These are phyloP conservation scores for Betta splendens DNA, from an alignment of 2,797 vertebrate genomes.

Conservation along the genomic window DNA sequence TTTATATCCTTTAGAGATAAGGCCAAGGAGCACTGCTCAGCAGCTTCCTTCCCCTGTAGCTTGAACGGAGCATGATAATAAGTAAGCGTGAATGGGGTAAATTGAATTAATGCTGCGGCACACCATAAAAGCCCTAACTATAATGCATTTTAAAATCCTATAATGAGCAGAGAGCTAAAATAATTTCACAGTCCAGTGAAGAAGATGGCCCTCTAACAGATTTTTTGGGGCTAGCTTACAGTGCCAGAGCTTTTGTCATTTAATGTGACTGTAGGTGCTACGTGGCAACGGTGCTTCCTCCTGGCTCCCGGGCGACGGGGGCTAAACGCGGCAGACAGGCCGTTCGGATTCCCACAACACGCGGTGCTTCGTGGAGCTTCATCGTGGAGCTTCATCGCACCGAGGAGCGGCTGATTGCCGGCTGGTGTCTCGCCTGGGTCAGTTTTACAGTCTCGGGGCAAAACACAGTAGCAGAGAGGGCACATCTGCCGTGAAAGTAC, in stretches of 20 bases:
- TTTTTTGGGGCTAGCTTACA: slow-evolving; percentile 73
- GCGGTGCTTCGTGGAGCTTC: slow-evolving; percentile 33
- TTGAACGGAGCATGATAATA: slow-evolving; percentile 73
- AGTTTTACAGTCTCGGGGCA: slow-evolving; percentile 56
- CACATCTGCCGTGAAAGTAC: slow-evolving; percentile 69
- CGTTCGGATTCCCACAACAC: slow-evolving; percentile 36
- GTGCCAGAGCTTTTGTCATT: slow-evolving; percentile 70
- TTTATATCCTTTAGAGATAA: slow-evolving; percentile 80
- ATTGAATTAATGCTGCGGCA: slow-evolving; percentile 81
- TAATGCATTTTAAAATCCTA: slow-evolving; percentile 83
- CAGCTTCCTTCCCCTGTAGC: slow-evolving; percentile 75
- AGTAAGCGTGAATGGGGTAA: slow-evolving; percentile 79
- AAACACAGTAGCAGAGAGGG: slow-evolving; percentile 57
- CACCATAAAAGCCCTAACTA: slow-evolving; percentile 80
- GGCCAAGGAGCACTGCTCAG: slow-evolving; percentile 71
- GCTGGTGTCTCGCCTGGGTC: slow-evolving; percentile 58
- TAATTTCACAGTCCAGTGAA: slow-evolving; percentile 81
- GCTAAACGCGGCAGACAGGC: slow-evolving; percentile 41
- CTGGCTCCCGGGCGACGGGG: slow-evolving; percentile 52
- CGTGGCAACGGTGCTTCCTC: slow-evolving; percentile 65
- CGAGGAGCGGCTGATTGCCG: slow-evolving; percentile 29
- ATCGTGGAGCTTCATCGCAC: slow-evolving; percentile 39
- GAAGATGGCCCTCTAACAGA: slow-evolving; percentile 75
- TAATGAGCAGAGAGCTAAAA: slow-evolving; percentile 82
- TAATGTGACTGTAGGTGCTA: slow-evolving; percentile 68